Evolutionary conservation across 2,888 invertebrate species (phyloP), one percentile per base, ranked within the genome.

Genomic region (Nasonia oneida): DNA sequence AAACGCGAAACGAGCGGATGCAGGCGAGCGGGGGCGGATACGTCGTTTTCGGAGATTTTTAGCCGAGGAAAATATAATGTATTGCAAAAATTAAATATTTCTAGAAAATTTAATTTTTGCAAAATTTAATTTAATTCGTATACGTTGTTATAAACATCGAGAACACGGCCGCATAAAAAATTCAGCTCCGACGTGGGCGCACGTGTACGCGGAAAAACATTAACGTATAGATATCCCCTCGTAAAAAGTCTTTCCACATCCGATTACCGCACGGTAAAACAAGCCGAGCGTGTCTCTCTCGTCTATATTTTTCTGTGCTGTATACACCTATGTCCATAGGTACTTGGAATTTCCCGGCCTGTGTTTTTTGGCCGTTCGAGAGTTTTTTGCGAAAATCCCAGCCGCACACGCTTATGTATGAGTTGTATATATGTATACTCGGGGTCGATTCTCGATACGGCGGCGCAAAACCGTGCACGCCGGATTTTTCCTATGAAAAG

Each of bases 401-500:
- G 33, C 6, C 37, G 6, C 4, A 39, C 33, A 37, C 6, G 23
- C 70, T 15, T 5, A 39, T 42, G 10, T 42, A 42, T 84, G 81
- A 84, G 75, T 84, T 81, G 77, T 81, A 53, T 39, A 47, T 47
- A 47, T 47, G 12, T 10, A 47, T 8, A 77, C 84, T 39, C n/a
- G 4, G 37, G 39, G 50, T 18, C 23, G 82, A 70, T 76, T 29
- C 10, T 76, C 64, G 75, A 82, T 82, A 82, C 29, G 70, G 67
- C 42, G 37, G 37, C 29, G 47, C 18, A 37, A 37, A 37, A 5
- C 4, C 37, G 37, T 37, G 37, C 4, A n/a, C 64, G 10, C 29
- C 53, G 80, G 73, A 80, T 84, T 76, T 85, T 64, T 71, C 70
- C 76, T 71, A 61, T 57, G 61, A 85, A 85, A 82, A 85, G 74